Evolutionary conservation across 2,113 vertebrate species (phyloP), one percentile per base, ranked within the genome.

Genomic region (Acanthochromis polyacanthus): DNA sequence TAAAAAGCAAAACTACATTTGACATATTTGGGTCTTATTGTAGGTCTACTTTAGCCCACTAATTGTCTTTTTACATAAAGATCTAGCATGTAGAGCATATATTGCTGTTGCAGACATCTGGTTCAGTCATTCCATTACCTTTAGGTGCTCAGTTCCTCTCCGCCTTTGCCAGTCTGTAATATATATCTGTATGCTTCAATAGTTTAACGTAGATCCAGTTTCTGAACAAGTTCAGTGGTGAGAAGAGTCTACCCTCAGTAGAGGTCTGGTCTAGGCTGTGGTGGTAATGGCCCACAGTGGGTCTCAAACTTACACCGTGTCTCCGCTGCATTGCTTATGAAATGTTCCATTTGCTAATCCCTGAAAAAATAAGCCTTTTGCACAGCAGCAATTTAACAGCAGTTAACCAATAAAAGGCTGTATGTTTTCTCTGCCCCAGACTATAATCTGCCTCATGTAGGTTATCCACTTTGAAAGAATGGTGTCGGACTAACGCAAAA

Each of bases 291-390:
- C 55, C 68, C 76, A 64, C 82, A 71, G 81, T 6, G 40, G 81
- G 84, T 64, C 83, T 81, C 66, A 65, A 66, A 60, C 76, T 78
- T 48, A 70, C 75, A 50, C 75, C 19, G 55, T 20, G 76, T 71
- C 78, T 84, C 80, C 45, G 48, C 75, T 77, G 80, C 83, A 84
- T 85, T 85, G 86, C 86, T 89, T 82, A 76, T 93, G 90, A 93
- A 93, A 93, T 92, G 91, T 93, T 93, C 92, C 92, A 91, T 92
- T 92, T 80, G 74, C 86, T 92, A 93, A 93, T 87, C 90, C 85
- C 80, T 87, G 84, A 69, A 80, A 90, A 93, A 92, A 93, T 87
- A 92, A 89, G 84, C 82, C 75, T 86, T 89, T 65, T 86, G 87
- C 88, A 83, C 84, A 78, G 86, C 89, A 79, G 90, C 88, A 91